These are phyloP conservation scores for Rhinoderma darwinii DNA, from an alignment of 2,113 vertebrate genomes.

Conservation along the genomic window DNA sequence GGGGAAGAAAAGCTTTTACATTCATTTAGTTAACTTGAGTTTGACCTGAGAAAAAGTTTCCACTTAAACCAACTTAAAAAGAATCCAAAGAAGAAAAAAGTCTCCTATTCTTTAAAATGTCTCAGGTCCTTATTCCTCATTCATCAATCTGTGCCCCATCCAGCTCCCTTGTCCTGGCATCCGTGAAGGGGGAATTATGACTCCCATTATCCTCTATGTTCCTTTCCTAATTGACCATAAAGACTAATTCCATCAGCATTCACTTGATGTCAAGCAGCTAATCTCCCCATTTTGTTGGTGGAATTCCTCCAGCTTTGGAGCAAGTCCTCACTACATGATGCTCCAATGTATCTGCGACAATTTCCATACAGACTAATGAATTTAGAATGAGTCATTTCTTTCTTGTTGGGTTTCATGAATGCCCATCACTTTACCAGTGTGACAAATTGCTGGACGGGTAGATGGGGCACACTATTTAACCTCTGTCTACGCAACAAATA, in stretches of 20 bases:
- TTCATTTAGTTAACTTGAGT: slow-evolving; percentile 98
- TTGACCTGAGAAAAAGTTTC: slow-evolving; percentile 92
- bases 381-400: slow-evolving; percentile 98
- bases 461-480: slow-evolving; percentile 91
- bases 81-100: slow-evolving; percentile 66
- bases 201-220: slow-evolving; percentile 86
- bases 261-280: slow-evolving; percentile 97
- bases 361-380: slow-evolving; percentile 99
- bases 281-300: slow-evolving; percentile 93
- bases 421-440: slow-evolving; percentile 91
- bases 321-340: slow-evolving; percentile 89
- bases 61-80: slow-evolving; percentile 83
- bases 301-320: slow-evolving; percentile 96
- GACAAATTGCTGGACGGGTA: slow-evolving; percentile 88
- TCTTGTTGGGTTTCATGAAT: slow-evolving; percentile 92
- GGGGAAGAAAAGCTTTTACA: slow-evolving; percentile 82
- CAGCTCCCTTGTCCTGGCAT: slow-evolving; percentile 82
- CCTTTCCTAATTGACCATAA: slow-evolving; percentile 95
- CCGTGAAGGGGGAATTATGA: slow-evolving; percentile 81
- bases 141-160: slow-evolving; percentile 87
- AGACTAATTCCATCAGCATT: slow-evolving; percentile 96
- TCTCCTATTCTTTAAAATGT: slow-evolving; percentile 82
- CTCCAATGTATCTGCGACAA: slow-evolving; percentile 91
- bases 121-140: slow-evolving; percentile 81
- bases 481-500: slow-evolving; percentile 68